A percentile compares a stretch with the other conserved stretches of the same genome.
phyloP scores from a whole-genome alignment of 1,140 invertebrate species.

The Sarcophaga peregrina region DNA sequence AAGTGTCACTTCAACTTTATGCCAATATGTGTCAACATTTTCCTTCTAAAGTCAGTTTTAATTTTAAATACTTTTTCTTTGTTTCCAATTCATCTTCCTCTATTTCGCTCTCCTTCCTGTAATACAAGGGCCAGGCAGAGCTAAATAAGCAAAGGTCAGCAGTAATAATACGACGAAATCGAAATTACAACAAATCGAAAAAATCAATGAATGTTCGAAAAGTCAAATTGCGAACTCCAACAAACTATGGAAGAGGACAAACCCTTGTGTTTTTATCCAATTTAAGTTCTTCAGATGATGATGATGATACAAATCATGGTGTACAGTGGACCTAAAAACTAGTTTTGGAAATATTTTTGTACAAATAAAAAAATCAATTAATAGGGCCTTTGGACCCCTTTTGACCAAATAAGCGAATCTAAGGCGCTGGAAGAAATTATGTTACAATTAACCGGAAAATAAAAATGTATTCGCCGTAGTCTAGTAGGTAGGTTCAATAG shows the following conservation, averaged over 20 bases:
- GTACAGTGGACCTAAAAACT: background rate
- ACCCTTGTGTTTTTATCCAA: background rate
- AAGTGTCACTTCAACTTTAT: too few species aligned
- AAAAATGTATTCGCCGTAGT: too few species aligned
- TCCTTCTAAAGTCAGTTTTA: background rate
- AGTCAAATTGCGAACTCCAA: background rate
- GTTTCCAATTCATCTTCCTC: background rate
- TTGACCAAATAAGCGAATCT: too few species aligned
- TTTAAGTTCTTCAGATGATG: background rate
- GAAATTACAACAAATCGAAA: background rate
- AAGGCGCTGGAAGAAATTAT: too few species aligned
- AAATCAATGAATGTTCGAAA: conserved; percentile 3
- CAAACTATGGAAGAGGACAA: background rate
- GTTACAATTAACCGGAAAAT: too few species aligned
- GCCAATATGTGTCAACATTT: conserved; percentile 13
- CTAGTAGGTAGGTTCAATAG: too few species aligned
- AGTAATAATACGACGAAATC: background rate
- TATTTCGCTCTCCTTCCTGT: background rate
- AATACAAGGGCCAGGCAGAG: too few species aligned
- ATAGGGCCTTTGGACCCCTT: too few species aligned
- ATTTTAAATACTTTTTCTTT: conserved; percentile 13
- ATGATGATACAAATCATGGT: background rate
- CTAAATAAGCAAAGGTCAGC: background rate
- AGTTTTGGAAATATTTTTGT: too few species aligned
- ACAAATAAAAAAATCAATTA: too few species aligned